Base-by-base conservation (phyloP, 2,797 vertebrate genomes). In the Orientallactaga sibirica region DNA sequence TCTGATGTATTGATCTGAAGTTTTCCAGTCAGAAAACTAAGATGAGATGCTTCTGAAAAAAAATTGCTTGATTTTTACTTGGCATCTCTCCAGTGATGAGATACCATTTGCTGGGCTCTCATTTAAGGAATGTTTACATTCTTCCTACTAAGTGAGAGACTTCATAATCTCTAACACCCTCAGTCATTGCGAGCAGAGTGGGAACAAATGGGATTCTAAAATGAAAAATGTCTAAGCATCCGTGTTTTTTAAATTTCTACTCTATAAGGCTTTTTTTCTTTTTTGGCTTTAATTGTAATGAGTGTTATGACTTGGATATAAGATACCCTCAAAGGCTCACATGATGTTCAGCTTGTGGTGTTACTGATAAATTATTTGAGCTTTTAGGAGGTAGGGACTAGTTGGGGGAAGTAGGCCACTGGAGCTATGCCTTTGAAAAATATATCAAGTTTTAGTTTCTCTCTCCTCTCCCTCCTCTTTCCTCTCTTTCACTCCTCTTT, bases 111-210 rank as follows among this genome's bases (percentile, higher is more conserved):
- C 37, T 62, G 61, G 12, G 14, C 20, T 29, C 80, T 70, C 14
- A 55, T 27, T 52, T 41, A 87, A 84, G 41, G 92, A 37, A 90
- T 66, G 55, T 88, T 93, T 27, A 94, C 92, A 33, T 20, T 71
- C 70, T 92, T 68, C 5, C 20, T 77, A 55, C n/a, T 88, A 66
- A 43, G 0, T 74, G 15, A 88, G 52, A 94, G 68, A 62, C 41
- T 33, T 76, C 24, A 12, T 68, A 19, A 27, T 87, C 41, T 62
- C n/a, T 52, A 52, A 73, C 22, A 66, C 27, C 3, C 15, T 73
- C 18, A 68, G 15, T 83, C 64, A 52, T 88, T 55, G 64, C 87
- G n/a, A 88, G 61, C 68, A 24, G 5, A 37, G 22, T 67, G 92
- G 83, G 11, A 68, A 84, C 29, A 90, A 73, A 64, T 64, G 3